Conservation (phyloP, 2,888 invertebrate genomes). For the Orchesellides sinensis region DNA sequence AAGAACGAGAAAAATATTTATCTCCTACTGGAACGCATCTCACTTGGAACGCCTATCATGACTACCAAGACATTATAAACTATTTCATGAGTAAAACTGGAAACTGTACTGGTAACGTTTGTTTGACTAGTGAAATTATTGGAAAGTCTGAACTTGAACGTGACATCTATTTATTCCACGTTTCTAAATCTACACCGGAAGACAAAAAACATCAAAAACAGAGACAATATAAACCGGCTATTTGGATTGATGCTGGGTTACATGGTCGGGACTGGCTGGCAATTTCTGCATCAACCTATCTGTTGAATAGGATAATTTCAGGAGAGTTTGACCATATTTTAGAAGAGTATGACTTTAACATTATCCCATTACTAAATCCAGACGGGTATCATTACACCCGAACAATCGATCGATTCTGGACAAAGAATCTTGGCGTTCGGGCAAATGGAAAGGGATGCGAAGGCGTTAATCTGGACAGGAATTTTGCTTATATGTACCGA, state of each 20-base stretch:
- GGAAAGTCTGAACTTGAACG: slow-evolving; percentile 34
- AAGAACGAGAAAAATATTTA: slow-evolving; percentile 41
- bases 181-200: slow-evolving; percentile 19
- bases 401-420: slow-evolving; percentile 87
- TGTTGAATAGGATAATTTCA: slow-evolving; percentile 45
- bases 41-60: slow-evolving; percentile 38
- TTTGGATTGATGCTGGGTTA: slow-evolving; percentile 79
- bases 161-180: slow-evolving; percentile 36
- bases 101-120: neutral
- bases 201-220: slow-evolving; percentile 1
- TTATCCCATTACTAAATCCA: slow-evolving; percentile 87
- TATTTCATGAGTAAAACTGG: slow-evolving; percentile 30
- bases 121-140: slow-evolving; percentile 21
- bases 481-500: slow-evolving; percentile 45
- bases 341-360: slow-evolving; percentile 81
- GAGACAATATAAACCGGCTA: slow-evolving; percentile 23
- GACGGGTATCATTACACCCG: slow-evolving; percentile 93
- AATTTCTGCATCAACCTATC: slow-evolving; percentile 50
- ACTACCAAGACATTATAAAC: slow-evolving; percentile 51
- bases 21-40: slow-evolving; percentile 9
- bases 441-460: slow-evolving; percentile 23
- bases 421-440: slow-evolving; percentile 77
- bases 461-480: slow-evolving; percentile 53
- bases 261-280: slow-evolving; percentile 87
- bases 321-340: slow-evolving; percentile 78